Evolutionary conservation across 1,140 invertebrate species (phyloP).

Genomic region (Ceratosolen fusciceps): DNA sequence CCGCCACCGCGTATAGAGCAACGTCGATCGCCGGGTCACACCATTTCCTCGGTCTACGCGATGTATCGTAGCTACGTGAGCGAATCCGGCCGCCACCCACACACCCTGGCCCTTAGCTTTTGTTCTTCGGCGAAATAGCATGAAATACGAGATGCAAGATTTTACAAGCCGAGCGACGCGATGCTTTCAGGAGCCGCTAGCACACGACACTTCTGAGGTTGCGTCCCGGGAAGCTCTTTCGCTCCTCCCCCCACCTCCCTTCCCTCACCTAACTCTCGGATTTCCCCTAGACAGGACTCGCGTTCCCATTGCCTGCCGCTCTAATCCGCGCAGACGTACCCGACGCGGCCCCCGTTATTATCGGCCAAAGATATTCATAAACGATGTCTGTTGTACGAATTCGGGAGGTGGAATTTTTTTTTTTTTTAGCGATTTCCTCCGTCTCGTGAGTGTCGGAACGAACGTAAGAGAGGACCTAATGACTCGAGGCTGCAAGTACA

Average conservation of each 20-base stretch:
- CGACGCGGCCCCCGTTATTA: no score
- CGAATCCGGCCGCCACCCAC: neutral
- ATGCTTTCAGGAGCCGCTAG: neutral
- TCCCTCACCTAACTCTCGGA: conserved; percentile 32
- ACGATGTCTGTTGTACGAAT: no score
- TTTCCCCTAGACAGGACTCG: neutral
- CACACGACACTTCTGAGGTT: conserved; percentile 35
- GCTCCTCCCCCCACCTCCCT: no score
- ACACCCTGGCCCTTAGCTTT: conserved; percentile 5
- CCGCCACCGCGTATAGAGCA: no score
- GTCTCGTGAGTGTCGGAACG: neutral
- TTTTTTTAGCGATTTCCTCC: neutral
- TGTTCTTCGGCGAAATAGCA: conserved; percentile 27
- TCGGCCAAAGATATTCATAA: no score
- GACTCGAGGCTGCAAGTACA: no score
- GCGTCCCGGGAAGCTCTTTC: conserved; percentile 5
- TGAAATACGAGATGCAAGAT: conserved; percentile 42
- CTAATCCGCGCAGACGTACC: neutral
- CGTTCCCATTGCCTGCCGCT: neutral
- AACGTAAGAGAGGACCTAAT: no score
- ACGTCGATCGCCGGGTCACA: no score
- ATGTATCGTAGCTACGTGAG: neutral
- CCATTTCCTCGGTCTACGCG: neutral
- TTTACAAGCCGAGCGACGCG: conserved; percentile 29
- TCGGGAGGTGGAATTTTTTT: no score